These are phyloP conservation scores for Gallinago paraguaiae DNA, from an alignment of 2,113 vertebrate genomes.

Conservation along the genomic window DNA sequence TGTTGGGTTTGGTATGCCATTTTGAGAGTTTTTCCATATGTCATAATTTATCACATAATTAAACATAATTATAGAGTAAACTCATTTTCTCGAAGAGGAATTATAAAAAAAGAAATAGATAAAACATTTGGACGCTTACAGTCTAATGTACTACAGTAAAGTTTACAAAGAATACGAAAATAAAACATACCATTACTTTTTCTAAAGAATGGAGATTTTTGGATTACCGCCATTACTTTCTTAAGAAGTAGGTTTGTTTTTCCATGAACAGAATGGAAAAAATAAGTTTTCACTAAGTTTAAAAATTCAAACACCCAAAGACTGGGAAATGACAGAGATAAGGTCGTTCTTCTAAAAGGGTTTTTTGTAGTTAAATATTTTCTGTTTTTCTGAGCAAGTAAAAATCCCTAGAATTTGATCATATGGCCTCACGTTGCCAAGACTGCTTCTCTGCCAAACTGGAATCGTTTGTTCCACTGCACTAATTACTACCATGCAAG, in stretches of 20 bases:
- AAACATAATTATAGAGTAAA: neutral
- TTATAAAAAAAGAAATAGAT: neutral
- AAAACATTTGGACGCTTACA: neutral
- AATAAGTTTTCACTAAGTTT: neutral
- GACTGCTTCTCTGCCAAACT: slow-evolving; percentile 24
- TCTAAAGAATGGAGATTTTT: neutral
- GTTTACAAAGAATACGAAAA: neutral
- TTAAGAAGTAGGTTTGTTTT: neutral
- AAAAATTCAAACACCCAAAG: neutral
- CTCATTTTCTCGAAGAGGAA: neutral
- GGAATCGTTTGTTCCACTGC: neutral
- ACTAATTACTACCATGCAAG: slow-evolving; percentile 10
- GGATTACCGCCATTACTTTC: rapidly evolving
- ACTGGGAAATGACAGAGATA: neutral
- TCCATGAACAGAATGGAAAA: neutral
- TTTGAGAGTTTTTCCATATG: neutral
- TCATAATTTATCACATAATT: neutral
- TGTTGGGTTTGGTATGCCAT: neutral
- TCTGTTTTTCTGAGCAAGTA: neutral
- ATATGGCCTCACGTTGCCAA: neutral
- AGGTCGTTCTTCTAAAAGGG: neutral
- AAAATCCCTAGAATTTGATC: neutral
- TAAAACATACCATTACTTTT: neutral
- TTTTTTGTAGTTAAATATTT: neutral
- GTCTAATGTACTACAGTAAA: neutral